Evolutionary conservation across 1,140 invertebrate species (phyloP), one percentile per base, ranked within the genome.

Genomic region (Pseudomyrmex pallidus): DNA sequence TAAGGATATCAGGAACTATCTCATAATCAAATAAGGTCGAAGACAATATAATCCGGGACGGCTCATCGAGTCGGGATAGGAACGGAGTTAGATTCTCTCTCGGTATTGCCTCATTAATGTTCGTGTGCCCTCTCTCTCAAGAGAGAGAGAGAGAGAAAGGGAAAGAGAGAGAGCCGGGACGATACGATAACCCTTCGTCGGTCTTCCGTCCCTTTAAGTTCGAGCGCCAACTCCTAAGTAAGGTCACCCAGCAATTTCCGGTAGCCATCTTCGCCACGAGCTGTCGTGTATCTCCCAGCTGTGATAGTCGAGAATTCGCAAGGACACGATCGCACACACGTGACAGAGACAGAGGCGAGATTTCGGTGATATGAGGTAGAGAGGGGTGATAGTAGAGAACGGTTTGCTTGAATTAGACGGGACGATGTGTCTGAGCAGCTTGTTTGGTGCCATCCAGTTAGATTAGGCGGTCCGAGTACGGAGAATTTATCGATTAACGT

Each of bases 201-300:
- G 66, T 22, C 57, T 25, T 73, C 35, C 80, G 54, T 70, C 84
- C 84, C 87, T 77, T 87, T 78, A 90, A 90, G 87, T 91, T 90
- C 88, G 68, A 64, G 80, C 86, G 84, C 91, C 85, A 91, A 91
- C 89, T 92, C 88, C 91, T 92, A 93, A 93, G 91, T 93, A 94
- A 93, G 92, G 92, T 94, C 92, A 93, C 90, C 93, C 90, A 91
- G 93, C 92, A 94, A 94, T 94, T 94, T 94, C 92, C 93, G 92
- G 92, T 93, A 91, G 92, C 92, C 92, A 93, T 94, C 91, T 94
- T 93, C 89, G 82, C 85, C 70, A 82, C 61, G 56, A 61, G 20
- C 86, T 62, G 54, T 74, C 85, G 89, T 90, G 87, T 92, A 92
- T 92, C 90, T 92, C 89, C 89, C 88, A 77, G 86, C 87, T 80